phyloP scores from a whole-genome alignment of 2,888 invertebrate genomes.

The Auanema freiburgensis region DNA sequence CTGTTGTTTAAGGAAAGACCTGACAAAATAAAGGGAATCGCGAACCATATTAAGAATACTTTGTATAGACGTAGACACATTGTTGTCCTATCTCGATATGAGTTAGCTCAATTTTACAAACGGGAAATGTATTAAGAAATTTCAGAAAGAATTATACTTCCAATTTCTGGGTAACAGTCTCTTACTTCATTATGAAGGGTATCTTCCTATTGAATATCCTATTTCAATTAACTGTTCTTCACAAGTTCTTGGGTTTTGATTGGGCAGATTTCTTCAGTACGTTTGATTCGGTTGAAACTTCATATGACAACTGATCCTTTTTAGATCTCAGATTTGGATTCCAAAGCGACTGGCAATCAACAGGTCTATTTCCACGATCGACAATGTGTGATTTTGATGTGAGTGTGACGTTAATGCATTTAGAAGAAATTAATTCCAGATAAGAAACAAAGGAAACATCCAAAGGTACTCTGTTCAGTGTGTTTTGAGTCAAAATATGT shows the following conservation, averaged over 20 bases:
- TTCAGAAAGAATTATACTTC: background rate
- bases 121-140: background rate
- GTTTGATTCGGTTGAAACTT: too few relatives aligned
- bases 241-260: constrained; percentile 54
- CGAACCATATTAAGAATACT: constrained; percentile 26
- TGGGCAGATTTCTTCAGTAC: constrained; percentile 35
- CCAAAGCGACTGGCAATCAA: constrained; percentile 40
- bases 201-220: constrained; percentile 58
- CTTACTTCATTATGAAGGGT: constrained; percentile 60
- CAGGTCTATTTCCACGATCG: constrained; percentile 42
- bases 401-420: background rate
- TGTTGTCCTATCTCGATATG: background rate
- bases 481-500: constrained; percentile 60
- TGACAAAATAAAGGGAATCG: constrained; percentile 29
- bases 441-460: constrained; percentile 42
- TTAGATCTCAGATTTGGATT: constrained; percentile 35
- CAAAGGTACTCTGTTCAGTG: constrained; percentile 46
- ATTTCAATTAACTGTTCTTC: constrained; percentile 53
- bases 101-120: background rate
- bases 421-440: constrained; percentile 17
- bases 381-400: constrained; percentile 51
- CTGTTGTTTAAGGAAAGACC: too few relatives aligned
- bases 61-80: background rate
- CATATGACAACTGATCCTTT: background rate
- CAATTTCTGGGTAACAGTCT: constrained; percentile 26